Evolutionary conservation across 1,140 invertebrate species (phyloP).

Genomic region (Drosophila auraria): DNA sequence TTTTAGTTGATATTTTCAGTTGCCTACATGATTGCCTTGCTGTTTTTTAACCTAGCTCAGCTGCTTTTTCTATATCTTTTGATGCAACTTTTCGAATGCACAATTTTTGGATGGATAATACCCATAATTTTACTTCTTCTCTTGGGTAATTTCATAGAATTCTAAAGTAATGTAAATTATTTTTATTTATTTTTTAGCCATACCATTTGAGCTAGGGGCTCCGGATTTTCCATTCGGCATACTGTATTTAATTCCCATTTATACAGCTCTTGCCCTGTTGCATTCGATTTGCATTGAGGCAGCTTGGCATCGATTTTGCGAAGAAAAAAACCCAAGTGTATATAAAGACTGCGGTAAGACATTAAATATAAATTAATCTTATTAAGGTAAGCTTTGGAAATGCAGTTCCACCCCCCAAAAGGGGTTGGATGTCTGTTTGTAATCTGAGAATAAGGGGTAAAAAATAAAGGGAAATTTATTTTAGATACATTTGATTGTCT

Average conservation of each 20-base stretch:
- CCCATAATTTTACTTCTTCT: slow-evolving; percentile 15
- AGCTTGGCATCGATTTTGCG: not conserved
- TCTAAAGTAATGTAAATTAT: not conserved
- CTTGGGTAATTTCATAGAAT: slow-evolving; percentile 1
- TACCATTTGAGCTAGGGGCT: slow-evolving; percentile 4
- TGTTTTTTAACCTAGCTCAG: slow-evolving; percentile 18
- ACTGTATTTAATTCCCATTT: slow-evolving; percentile 14
- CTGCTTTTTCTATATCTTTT: slow-evolving; percentile 29
- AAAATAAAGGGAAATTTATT: slow-evolving; percentile 38
- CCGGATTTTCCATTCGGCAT: slow-evolving; percentile 11
- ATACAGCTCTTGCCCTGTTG: not conserved
- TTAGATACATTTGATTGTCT: not conserved
- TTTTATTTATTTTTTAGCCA: not conserved
- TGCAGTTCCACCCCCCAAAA: slow-evolving; percentile 5
- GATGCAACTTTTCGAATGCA: slow-evolving; percentile 14
- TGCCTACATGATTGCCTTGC: slow-evolving; percentile 10
- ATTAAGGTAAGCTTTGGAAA: slow-evolving; percentile 1
- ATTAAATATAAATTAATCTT: slow-evolving; percentile 4
- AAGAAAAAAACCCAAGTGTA: not conserved
- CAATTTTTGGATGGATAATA: slow-evolving; percentile 22
- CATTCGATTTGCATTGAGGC: slow-evolving; percentile 16
- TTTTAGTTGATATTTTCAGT: not conserved
- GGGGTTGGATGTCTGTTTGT: slow-evolving; percentile 9
- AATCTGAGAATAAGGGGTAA: slow-evolving; percentile 10
- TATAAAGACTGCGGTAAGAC: slow-evolving; percentile 13